Conservation (phyloP, 1,140 invertebrate species). For the Hylaeus anthracinus region DNA sequence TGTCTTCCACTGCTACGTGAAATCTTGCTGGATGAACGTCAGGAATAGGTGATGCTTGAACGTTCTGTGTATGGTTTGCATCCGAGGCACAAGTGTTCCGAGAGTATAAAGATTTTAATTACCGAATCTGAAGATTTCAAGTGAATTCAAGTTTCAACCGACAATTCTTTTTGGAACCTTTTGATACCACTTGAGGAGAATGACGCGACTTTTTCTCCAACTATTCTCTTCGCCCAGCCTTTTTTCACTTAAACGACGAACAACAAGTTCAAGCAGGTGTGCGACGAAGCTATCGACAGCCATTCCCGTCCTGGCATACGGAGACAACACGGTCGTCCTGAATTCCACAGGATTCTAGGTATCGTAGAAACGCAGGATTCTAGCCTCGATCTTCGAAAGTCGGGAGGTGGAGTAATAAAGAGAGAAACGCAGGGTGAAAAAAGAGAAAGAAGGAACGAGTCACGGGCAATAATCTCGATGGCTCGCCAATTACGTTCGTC, state of each 20-base stretch:
- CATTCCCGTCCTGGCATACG: neutral
- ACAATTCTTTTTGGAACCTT: too few relatives aligned
- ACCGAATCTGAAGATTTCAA: too few relatives aligned
- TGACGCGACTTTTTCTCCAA: too few relatives aligned
- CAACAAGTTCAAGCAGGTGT: conserved; percentile 27
- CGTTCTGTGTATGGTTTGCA: too few relatives aligned
- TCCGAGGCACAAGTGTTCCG: too few relatives aligned
- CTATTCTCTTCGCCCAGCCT: too few relatives aligned
- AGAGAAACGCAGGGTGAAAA: neutral
- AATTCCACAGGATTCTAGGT: conserved; percentile 36
- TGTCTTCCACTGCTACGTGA: too few relatives aligned
- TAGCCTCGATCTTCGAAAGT: conserved; percentile 2
- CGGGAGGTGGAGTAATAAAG: neutral
- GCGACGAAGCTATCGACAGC: conserved; percentile 39
- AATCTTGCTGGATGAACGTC: neutral
- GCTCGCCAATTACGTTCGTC: conserved; percentile 75
- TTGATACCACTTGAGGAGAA: too few relatives aligned
- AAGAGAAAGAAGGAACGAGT: conserved; percentile 37
- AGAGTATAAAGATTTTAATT: too few relatives aligned
- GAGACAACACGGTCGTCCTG: conserved; percentile 16
- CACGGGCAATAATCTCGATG: conserved; percentile 73
- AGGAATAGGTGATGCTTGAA: too few relatives aligned
- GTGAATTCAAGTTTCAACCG: too few relatives aligned
- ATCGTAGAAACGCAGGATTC: conserved; percentile 33
- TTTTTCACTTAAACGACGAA: too few relatives aligned